Conservation (phyloP, 2,113 vertebrate species). For the Cairina moschata region DNA sequence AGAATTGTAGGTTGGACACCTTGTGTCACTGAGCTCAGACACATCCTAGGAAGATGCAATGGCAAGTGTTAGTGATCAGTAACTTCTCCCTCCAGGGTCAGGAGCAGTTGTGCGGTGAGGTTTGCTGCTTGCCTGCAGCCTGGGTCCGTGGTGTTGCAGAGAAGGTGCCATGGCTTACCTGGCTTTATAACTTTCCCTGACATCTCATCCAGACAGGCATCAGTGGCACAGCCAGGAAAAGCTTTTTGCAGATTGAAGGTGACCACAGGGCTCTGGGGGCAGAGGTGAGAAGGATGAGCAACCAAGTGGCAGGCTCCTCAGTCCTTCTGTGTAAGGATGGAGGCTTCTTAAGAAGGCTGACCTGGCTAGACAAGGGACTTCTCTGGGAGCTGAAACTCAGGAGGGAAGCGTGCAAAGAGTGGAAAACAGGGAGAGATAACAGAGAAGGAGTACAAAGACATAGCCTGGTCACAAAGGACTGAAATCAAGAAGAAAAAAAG, state of each 20-base stretch:
- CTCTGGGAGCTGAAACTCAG: background rate
- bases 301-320: background rate
- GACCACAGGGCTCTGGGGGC: background rate
- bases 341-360: background rate
- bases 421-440: background rate
- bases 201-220: background rate
- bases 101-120: background rate
- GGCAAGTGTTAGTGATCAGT: background rate
- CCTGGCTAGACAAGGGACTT: background rate
- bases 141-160: background rate
- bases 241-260: background rate
- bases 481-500: background rate
- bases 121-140: background rate
- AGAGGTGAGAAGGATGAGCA: background rate
- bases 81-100: background rate
- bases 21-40: background rate
- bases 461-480: background rate
- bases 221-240: background rate
- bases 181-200: background rate
- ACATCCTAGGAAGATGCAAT: background rate
- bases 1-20: background rate
- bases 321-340: background rate
- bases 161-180: background rate
- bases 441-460: background rate
- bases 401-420: background rate